Evolutionary conservation across 2,888 invertebrate species (phyloP).

Genomic region (Microplitis manilae): DNA sequence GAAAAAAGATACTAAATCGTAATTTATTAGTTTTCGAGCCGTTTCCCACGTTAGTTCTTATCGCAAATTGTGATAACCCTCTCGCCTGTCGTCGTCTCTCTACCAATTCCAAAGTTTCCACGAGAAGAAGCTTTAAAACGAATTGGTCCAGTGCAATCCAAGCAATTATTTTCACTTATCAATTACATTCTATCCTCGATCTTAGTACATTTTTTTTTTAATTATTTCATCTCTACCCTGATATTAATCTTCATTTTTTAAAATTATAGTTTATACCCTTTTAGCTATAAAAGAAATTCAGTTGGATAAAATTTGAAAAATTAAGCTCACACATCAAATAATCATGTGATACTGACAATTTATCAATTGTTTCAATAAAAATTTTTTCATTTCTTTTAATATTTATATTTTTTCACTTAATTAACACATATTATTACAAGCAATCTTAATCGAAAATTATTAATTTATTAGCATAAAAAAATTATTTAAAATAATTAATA

Average conservation of each 20-base stretch:
- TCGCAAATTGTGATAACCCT: slow-evolving; percentile 40
- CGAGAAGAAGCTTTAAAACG: slow-evolving; percentile 36
- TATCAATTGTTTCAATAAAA: no score
- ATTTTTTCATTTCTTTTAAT: no score
- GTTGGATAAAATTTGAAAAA: no score
- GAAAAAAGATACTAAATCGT: slow-evolving; percentile 30
- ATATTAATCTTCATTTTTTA: neutral
- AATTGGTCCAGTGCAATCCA: slow-evolving; percentile 36
- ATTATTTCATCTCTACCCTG: slow-evolving; percentile 1
- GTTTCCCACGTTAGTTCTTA: slow-evolving; percentile 32
- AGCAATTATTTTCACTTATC: slow-evolving; percentile 42
- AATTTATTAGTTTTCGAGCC: slow-evolving; percentile 37
- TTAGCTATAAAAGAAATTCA: no score
- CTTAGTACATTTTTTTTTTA: slow-evolving; percentile 20
- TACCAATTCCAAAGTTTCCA: slow-evolving; percentile 35
- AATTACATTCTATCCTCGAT: slow-evolving; percentile 20
- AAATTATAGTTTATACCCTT: neutral
- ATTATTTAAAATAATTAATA: no score
- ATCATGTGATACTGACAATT: no score
- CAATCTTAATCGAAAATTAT: no score
- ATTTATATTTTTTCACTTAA: no score
- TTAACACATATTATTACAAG: no score
- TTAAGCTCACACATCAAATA: no score
- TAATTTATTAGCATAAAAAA: no score
- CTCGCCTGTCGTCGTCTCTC: slow-evolving; percentile 25